Evolutionary conservation across 2,113 vertebrate species (phyloP), one percentile per base, ranked within the genome.

Genomic region (Empidonax alnorum): DNA sequence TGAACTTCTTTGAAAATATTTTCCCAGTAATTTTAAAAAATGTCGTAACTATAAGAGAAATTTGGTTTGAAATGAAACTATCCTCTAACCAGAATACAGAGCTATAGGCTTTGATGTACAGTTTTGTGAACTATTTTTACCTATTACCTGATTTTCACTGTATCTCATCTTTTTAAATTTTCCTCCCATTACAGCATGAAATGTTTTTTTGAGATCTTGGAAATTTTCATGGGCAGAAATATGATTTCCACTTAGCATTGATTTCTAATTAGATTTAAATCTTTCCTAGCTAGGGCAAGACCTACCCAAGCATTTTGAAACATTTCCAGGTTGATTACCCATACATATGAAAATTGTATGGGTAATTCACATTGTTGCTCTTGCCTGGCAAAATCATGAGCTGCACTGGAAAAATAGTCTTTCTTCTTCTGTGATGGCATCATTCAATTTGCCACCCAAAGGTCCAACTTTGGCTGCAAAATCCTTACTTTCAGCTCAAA

Each of bases 191-290:
- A 49, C 14, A 72, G 18, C 18, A 77, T 39, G n/a, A 82, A 80
- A 58, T 25, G 14, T 66, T 72, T 87, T 35, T 76, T 58, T 79
- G 62, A 92, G 49, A 73, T 79, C 33, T 22, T 78, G 25, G 73
- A 89, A 92, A 95, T 66, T 81, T 53, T 94, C 74, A 75, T 8
- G 18, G 71, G 74, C 84, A 91, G 66, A 96, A 95, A 72, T 39
- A 78, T 6, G 0, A 78, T 56, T 82, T 91, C 73, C 31, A 79
- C 66, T 58, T 46, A 73, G 73, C 67, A 89, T 50, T 76, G 27
- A 88, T 77, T 94, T 88, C 85, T 91, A 93, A 84, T 74, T 77
- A 88, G 63, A 88, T 90, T 85, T 63, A 83, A 81, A 56, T 74
- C 39, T 77, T 80, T 63, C 63, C 67, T 94, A 92, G 72, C 63